These are phyloP conservation scores for Acinonyx jubatus DNA, from an alignment of 2,113 vertebrate species.

Conservation along the genomic window DNA sequence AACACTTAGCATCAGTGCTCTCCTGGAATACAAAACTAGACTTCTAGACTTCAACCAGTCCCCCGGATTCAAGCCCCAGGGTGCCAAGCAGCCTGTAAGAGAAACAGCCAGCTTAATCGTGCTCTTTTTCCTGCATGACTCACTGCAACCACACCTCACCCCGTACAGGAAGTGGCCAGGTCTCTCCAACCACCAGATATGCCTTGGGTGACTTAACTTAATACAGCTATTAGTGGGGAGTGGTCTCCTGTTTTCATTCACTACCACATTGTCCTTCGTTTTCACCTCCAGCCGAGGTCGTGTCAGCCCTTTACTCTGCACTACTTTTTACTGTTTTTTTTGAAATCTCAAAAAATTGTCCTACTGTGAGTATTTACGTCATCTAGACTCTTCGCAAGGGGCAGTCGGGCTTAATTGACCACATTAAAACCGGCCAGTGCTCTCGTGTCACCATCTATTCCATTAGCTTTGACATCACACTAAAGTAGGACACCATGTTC, in stretches of 20 bases:
- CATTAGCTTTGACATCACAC: neutral
- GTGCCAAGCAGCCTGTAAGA: neutral
- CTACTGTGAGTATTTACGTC: neutral
- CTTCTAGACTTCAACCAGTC: neutral
- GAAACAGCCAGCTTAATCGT: neutral
- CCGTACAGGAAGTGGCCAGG: neutral
- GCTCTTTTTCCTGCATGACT: neutral
- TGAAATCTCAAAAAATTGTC: neutral
- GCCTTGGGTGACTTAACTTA: neutral
- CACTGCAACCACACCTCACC: neutral
- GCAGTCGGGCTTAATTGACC: neutral
- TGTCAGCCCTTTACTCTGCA: neutral
- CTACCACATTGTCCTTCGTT: neutral
- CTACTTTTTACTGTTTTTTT: neutral
- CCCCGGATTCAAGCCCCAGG: neutral
- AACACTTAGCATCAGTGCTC: neutral
- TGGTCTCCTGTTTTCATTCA: neutral
- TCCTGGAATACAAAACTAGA: neutral
- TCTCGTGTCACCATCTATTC: neutral
- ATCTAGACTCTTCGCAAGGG: neutral
- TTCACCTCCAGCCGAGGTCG: neutral
- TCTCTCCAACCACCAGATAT: neutral
- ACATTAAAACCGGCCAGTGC: neutral
- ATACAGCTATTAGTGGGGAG: neutral
- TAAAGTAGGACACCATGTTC: conserved; percentile 32